phyloP scores from a whole-genome alignment of 2,797 vertebrate genomes.

The Sitta carolinensis region DNA sequence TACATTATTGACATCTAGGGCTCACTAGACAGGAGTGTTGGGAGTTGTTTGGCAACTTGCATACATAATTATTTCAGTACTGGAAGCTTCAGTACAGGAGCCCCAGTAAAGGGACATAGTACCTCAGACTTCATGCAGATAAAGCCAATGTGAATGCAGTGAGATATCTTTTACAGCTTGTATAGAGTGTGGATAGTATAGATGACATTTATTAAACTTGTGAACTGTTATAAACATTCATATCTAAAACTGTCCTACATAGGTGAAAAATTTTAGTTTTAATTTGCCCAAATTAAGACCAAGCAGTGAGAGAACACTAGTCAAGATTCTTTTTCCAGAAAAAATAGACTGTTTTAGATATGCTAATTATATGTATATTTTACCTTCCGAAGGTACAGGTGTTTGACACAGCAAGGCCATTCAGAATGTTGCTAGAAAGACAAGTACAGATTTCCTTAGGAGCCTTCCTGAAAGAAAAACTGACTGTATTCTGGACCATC shows the following conservation, averaged over 20 bases:
- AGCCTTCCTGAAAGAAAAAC: background rate
- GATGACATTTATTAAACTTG: background rate
- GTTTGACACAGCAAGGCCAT: background rate
- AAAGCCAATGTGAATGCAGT: background rate
- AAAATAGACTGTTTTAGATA: background rate
- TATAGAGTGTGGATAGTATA: background rate
- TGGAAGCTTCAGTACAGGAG: background rate
- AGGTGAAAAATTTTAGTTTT: background rate
- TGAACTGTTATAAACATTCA: background rate
- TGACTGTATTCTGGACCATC: background rate
- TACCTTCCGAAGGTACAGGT: background rate
- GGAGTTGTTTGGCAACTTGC: background rate
- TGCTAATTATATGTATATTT: background rate
- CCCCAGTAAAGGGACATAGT: background rate
- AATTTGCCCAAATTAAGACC: background rate
- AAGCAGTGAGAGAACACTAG: background rate
- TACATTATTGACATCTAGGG: background rate
- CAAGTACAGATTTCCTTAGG: fast-evolving
- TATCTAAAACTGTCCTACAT: background rate
- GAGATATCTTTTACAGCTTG: background rate
- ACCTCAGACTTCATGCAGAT: background rate
- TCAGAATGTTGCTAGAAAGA: background rate
- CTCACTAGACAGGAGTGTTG: background rate
- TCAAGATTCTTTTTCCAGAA: background rate
- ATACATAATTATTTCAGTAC: background rate